Base-by-base conservation (phyloP, 2,888 invertebrate species). In the Bibio marci region DNA sequence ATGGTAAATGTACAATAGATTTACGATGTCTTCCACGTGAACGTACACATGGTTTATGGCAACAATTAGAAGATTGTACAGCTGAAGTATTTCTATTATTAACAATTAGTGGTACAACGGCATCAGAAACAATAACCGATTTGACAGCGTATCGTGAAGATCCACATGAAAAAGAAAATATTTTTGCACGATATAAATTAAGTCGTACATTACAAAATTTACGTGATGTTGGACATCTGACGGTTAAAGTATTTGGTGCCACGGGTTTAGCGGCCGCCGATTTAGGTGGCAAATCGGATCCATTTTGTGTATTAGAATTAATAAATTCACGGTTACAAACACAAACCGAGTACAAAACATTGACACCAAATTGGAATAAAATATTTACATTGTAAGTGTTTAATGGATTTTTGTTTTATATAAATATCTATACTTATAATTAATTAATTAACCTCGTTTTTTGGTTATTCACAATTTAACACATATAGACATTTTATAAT, bases 271-370 rank as follows among this genome's bases (percentile, higher is more conserved):
- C 86, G 0, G 83, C 95, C 0, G 94, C 95, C 0, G 97, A 98
- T 58, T 67, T 97, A 30, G 94, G 94, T 1, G 95, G 95, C 3
- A 97, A 97, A 59, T 94, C 94, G 35, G 98, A 98, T 63, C 98
- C 98, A 0, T 98, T 97, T 63, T 95, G 94, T 62, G 95, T 98
- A 0, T 60, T 98, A 15, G 95, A 97, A 57, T 66, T 98, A 45
- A 86, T 90, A 12, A 98, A 98, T 57, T 77, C 91, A 1, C 73
- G 97, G 37, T 66, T 97, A 27, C 95, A 97, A 61, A 98, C 98
- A 0, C 94, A 97, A 59, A 98, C 98, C 0, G 95, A 97, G 61
- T 98, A 98, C 61, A 95, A 97, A 62, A 98, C 97, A 0, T 64
- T 98, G 17, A 71, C 81, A 39, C 98, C 98, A 0, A 88, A 80